A percentile compares a stretch with the other conserved stretches of the same genome.
Evolutionary conservation across 2,888 invertebrate genomes (phyloP).

Genomic region (Watsonalla binaria): DNA sequence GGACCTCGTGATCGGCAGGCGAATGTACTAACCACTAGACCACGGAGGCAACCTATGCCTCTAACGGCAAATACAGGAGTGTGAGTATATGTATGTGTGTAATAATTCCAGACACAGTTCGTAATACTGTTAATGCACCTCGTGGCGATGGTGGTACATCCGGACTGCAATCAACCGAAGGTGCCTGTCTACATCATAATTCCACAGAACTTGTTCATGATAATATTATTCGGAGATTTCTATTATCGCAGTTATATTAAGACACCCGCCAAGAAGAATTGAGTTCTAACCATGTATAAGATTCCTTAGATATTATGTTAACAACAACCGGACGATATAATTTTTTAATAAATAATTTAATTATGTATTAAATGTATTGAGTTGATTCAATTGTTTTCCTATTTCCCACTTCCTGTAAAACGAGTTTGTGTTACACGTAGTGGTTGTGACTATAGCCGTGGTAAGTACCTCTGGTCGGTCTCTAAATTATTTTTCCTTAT

Average conservation of each 20-base stretch:
- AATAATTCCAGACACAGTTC: slow-evolving; percentile 79
- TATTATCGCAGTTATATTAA: slow-evolving; percentile 80
- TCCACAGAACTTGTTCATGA: slow-evolving; percentile 83
- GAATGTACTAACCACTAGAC: too few species aligned
- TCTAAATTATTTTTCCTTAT: too few species aligned
- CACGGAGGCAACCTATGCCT: too few species aligned
- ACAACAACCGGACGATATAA: too few species aligned
- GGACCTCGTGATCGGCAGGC: too few species aligned
- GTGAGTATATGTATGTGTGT: not conserved
- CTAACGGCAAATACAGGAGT: not conserved
- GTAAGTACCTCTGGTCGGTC: too few species aligned
- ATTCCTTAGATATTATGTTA: not conserved
- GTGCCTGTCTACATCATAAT: slow-evolving; percentile 73
- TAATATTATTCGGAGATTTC: slow-evolving; percentile 83
- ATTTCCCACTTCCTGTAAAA: too few species aligned
- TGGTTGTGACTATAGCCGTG: too few species aligned
- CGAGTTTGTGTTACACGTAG: too few species aligned
- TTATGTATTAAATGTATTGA: too few species aligned
- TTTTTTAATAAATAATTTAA: too few species aligned
- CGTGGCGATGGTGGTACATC: slow-evolving; percentile 45
- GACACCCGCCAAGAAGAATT: slow-evolving; percentile 18
- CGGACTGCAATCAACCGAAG: slow-evolving; percentile 78
- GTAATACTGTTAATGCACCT: slow-evolving; percentile 77
- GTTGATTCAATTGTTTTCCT: too few species aligned
- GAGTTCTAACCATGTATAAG: not conserved